Percentiles rank a stretch among this genome's conserved stretches.
These are phyloP conservation scores for Nemapogon koenigi DNA, from an alignment of 2,888 invertebrate species.

Conservation along the genomic window DNA sequence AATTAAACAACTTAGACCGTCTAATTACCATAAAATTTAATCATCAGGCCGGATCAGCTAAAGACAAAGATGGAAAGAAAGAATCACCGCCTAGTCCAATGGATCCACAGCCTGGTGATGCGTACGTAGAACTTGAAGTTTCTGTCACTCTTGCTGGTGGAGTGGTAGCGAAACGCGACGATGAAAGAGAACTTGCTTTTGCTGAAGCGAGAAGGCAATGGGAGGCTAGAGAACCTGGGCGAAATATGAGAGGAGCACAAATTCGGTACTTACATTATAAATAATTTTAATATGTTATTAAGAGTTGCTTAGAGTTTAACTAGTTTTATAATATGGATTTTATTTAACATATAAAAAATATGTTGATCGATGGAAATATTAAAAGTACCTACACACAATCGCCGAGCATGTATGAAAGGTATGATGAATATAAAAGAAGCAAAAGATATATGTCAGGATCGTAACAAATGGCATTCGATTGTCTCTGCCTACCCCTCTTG, in stretches of 20 bases:
- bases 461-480: too few relatives aligned
- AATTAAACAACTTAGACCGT: too few relatives aligned
- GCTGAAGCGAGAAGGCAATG: slow-evolving; percentile 27
- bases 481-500: too few relatives aligned
- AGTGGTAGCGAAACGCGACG: slow-evolving; percentile 29
- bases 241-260: slow-evolving; percentile 34
- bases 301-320: too few relatives aligned
- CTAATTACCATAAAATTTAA: too few relatives aligned
- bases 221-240: slow-evolving; percentile 32
- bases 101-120: slow-evolving; percentile 34
- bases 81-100: slow-evolving; percentile 7
- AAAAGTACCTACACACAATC: too few relatives aligned
- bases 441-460: too few relatives aligned
- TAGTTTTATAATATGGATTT: not conserved
- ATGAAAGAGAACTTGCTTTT: slow-evolving; percentile 33
- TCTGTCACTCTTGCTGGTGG: slow-evolving; percentile 30
- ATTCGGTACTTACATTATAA: slow-evolving; percentile 35
- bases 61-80: slow-evolving; percentile 26
- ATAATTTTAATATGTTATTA: slow-evolving; percentile 5
- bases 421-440: too few relatives aligned
- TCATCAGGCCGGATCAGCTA: slow-evolving; percentile 26
- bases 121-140: slow-evolving; percentile 40
- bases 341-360: too few relatives aligned
- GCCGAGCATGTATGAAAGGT: too few relatives aligned
- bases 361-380: too few relatives aligned